Base-by-base conservation (phyloP, 2,797 vertebrate genomes). In the Helicolenus hilgendorfi region DNA sequence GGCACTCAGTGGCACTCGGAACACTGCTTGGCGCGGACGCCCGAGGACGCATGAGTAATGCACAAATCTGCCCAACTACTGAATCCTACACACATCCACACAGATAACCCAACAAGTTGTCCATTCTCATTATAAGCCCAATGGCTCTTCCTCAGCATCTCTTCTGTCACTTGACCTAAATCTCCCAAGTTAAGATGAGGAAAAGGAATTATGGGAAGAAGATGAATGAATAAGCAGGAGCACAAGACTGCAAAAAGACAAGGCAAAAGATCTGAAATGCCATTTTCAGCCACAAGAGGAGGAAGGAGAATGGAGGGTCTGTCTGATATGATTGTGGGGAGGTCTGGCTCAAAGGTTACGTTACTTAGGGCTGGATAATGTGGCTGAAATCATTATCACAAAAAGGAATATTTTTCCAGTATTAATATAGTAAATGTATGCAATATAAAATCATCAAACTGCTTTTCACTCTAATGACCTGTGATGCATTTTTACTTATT, bases 11-110 rank as follows among this genome's bases (percentile, higher is more conserved):
- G 86, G 73, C 88, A 94, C 88, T 92, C 89, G 67, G 36, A 93
- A 79, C 79, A 35, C 69, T 27, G 89, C 81, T 85, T 84, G 84
- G 84, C 77, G 29, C 64, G 88, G 87, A 53, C 72, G 94, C 93
- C 93, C 77, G 77, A 84, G 94, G 95, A 95, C 80, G 91, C 89
- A 96, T 96, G 95, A 96, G 93, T 96, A 95, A 96, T 93, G 88
- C 84, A 83, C 79, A 89, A 95, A 93, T 95, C 94, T 95, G 94
- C 93, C 94, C 89, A 80, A 92, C 92, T 93, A 94, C 94, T 92
- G 83, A 92, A 84, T 85, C 92, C 77, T 65, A 86, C 89, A 88
- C 83, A 92, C 79, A 75, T 76, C 27, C 60, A 70, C 78, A 49
- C 77, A 88, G 31, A 83, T n/a, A 72, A 67, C 53, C 86, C 29